Percentiles rank a stretch among this genome's conserved stretches.
These are phyloP conservation scores for Sepioteuthis lessoniana DNA, from an alignment of 2,888 invertebrate species.

Conservation along the genomic window DNA sequence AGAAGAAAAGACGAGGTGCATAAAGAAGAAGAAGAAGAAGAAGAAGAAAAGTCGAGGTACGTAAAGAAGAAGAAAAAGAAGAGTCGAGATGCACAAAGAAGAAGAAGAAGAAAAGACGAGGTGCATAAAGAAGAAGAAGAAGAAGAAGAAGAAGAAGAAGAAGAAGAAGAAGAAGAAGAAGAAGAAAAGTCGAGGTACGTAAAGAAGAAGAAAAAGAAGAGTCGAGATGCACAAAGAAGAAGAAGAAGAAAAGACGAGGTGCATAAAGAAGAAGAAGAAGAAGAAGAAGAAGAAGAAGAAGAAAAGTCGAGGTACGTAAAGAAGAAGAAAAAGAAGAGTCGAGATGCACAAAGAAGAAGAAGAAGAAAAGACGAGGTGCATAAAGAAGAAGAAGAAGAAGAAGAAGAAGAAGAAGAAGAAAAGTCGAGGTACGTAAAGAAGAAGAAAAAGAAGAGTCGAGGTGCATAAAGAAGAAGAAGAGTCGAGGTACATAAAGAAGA, in stretches of 20 bases:
- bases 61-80: not conserved
- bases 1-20: not conserved
- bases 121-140: not conserved
- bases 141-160: no score
- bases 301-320: no score
- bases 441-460: not conserved
- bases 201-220: not conserved
- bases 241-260: no score
- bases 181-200: not conserved
- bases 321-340: not conserved
- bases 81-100: no score
- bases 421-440: not conserved
- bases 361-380: no score
- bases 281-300: not conserved
- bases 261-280: not conserved
- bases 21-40: not conserved
- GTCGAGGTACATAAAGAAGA: not conserved
- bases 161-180: no score
- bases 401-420: conserved; percentile 39
- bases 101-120: not conserved
- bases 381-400: no score
- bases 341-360: not conserved
- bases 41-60: not conserved
- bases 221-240: not conserved
- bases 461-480: not conserved